These are phyloP conservation scores for Agapornis canus DNA, from an alignment of 2,797 vertebrate species.

Conservation along the genomic window DNA sequence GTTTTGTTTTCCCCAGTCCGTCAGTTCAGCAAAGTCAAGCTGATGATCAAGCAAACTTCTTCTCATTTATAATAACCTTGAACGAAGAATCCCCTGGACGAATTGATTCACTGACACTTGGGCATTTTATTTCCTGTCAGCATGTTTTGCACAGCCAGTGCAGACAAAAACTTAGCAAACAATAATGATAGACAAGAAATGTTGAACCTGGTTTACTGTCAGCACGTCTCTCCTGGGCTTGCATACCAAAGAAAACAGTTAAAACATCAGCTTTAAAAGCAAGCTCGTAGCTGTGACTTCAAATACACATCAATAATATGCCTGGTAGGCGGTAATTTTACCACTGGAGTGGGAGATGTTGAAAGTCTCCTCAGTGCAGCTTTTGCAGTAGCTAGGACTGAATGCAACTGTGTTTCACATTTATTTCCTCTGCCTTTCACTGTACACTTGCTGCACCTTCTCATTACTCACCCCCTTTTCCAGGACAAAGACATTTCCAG, in stretches of 20 bases:
- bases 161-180: neutral
- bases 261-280: neutral
- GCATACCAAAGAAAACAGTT: neutral
- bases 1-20: neutral
- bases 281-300: conserved; percentile 1
- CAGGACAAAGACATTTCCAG: neutral
- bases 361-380: neutral
- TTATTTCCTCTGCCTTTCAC: neutral
- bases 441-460: neutral
- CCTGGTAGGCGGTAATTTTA: neutral
- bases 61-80: neutral
- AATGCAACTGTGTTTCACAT: neutral
- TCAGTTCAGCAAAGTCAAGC: neutral
- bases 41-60: conserved; percentile 5
- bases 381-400: neutral
- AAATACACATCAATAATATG: conserved; percentile 32
- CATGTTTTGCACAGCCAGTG: neutral
- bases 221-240: neutral
- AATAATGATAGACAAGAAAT: neutral
- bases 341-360: neutral
- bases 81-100: neutral
- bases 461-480: neutral
- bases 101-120: neutral
- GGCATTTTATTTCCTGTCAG: neutral
- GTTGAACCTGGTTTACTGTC: neutral